phyloP scores from a whole-genome alignment of 1,140 invertebrate genomes.

The Drosophila pandora region DNA sequence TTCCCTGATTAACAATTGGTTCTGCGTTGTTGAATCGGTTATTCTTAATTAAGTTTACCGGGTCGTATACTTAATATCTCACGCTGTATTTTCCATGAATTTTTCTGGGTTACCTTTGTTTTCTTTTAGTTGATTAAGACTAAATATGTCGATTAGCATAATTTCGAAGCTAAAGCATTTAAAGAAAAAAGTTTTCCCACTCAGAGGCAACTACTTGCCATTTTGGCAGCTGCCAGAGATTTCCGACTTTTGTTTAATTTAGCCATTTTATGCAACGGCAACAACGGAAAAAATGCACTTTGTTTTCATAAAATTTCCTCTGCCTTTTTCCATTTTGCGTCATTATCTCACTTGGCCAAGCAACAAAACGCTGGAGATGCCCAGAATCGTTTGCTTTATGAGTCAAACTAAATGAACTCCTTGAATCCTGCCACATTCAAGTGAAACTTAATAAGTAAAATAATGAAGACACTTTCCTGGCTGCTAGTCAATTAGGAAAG shows the following conservation, averaged over 20 bases:
- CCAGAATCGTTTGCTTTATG: slow-evolving; percentile 53
- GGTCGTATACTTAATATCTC: too few species aligned
- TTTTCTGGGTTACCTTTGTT: neutral
- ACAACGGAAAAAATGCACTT: slow-evolving; percentile 34
- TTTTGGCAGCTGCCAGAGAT: slow-evolving; percentile 72
- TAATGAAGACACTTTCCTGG: slow-evolving; percentile 72
- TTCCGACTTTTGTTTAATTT: slow-evolving; percentile 65
- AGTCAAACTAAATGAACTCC: slow-evolving; percentile 46
- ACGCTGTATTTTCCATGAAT: neutral
- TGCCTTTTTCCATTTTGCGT: slow-evolving; percentile 54
- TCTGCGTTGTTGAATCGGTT: too few species aligned
- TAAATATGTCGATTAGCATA: slow-evolving; percentile 32
- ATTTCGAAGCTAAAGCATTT: slow-evolving; percentile 25
- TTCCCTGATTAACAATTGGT: too few species aligned
- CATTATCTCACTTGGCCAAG: slow-evolving; percentile 65
- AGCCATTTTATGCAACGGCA: slow-evolving; percentile 66
- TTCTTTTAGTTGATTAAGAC: slow-evolving; percentile 20
- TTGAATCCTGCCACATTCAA: slow-evolving; percentile 21
- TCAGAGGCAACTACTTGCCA: slow-evolving; percentile 49
- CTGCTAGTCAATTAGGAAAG: slow-evolving; percentile 31
- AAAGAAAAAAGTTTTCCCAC: slow-evolving; percentile 48
- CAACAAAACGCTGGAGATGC: slow-evolving; percentile 38
- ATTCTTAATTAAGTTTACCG: too few species aligned
- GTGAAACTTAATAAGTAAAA: slow-evolving; percentile 73
- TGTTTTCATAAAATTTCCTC: slow-evolving; percentile 59